phyloP scores from a whole-genome alignment of 1,140 invertebrate genomes.

The Drosophila kohkoa region DNA sequence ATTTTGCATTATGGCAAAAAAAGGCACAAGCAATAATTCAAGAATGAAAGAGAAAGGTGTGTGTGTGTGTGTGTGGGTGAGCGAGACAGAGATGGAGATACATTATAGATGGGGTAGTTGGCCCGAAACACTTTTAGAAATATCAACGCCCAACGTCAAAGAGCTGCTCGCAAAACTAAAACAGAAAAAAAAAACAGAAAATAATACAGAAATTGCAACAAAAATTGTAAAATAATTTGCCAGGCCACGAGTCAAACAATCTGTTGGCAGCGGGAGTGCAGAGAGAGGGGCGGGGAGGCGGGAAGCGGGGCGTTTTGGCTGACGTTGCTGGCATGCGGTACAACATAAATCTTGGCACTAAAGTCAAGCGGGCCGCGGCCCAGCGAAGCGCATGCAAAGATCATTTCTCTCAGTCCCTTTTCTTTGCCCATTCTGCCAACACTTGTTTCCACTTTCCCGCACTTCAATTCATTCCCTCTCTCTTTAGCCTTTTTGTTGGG shows the following conservation, averaged over 20 bases:
- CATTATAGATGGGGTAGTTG: constrained; percentile 17
- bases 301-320: constrained; percentile 20
- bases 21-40: constrained; percentile 12
- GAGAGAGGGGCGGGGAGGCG: background rate
- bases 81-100: background rate
- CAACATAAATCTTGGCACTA: constrained; percentile 72
- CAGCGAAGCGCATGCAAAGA: constrained; percentile 48
- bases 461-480: background rate
- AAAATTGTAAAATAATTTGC: constrained; percentile 75
- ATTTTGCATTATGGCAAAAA: constrained; percentile 10
- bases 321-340: constrained; percentile 57
- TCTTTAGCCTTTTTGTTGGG: background rate
- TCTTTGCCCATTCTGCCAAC: constrained; percentile 21
- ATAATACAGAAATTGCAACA: constrained; percentile 51
- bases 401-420: constrained; percentile 29
- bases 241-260: constrained; percentile 67
- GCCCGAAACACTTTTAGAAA: constrained; percentile 59
- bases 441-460: background rate
- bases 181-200: background rate
- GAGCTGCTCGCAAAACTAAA: background rate
- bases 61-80: background rate
- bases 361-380: constrained; percentile 28
- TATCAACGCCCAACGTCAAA: constrained; percentile 47
- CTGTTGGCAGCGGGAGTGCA: background rate
- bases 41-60: constrained; percentile 11